A percentile compares a stretch with the other conserved stretches of the same genome.
Evolutionary conservation across 2,888 invertebrate genomes (phyloP).

Genomic region (Calameuta filiformis): DNA sequence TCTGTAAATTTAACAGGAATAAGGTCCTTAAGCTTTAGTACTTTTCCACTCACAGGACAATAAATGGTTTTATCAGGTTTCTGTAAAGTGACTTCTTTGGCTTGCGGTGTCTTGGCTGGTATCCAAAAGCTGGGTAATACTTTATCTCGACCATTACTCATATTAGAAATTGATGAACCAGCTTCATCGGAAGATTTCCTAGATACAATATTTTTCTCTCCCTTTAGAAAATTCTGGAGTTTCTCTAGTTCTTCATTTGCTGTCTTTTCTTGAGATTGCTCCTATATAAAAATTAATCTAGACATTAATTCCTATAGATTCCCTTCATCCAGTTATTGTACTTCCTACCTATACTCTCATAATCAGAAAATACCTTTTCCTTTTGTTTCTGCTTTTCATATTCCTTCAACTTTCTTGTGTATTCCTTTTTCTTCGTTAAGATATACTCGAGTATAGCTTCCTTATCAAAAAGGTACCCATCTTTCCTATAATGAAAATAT

Average conservation of each 20-base stretch:
- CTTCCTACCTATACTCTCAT: not conserved
- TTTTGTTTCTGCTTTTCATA: constrained; percentile 88
- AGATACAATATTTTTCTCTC: constrained; percentile 80
- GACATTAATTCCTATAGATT: not conserved
- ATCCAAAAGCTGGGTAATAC: constrained; percentile 96
- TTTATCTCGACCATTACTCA: constrained; percentile 82
- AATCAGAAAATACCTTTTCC: constrained; percentile 69
- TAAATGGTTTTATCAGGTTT: constrained; percentile 85
- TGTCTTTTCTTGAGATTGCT: constrained; percentile 76
- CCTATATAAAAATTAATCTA: constrained; percentile 42
- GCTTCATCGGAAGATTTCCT: constrained; percentile 29
- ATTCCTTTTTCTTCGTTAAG: constrained; percentile 92
- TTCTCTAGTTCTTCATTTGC: constrained; percentile 81
- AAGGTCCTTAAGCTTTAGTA: constrained; percentile 91
- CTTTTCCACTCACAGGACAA: constrained; percentile 87
- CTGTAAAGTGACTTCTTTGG: constrained; percentile 74
- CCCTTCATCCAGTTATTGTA: not conserved
- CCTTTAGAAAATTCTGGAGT: constrained; percentile 82
- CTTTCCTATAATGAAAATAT: constrained; percentile 68
- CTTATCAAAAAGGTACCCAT: constrained; percentile 96
- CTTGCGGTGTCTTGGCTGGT: constrained; percentile 91
- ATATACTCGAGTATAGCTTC: constrained; percentile 97
- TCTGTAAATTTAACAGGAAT: constrained; percentile 93
- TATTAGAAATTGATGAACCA: constrained; percentile 78
- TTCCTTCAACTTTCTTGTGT: constrained; percentile 88